phyloP scores from a whole-genome alignment of 2,113 vertebrate species.

The Bungarus multicinctus region DNA sequence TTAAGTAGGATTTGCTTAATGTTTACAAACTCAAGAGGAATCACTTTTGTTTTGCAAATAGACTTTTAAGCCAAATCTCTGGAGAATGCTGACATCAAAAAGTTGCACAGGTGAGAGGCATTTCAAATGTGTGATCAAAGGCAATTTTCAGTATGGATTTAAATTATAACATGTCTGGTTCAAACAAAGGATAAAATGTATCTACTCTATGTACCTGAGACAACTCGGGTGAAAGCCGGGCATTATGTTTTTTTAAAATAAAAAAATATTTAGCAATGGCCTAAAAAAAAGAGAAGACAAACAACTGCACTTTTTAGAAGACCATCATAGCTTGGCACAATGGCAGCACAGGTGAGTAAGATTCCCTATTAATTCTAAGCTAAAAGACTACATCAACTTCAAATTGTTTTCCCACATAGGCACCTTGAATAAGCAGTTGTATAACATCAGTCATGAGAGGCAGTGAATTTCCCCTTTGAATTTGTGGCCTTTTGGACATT shows the following conservation, averaged over 20 bases:
- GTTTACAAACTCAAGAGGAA: constrained; percentile 43
- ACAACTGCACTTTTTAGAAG: constrained; percentile 31
- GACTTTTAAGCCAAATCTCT: constrained; percentile 58
- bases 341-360: constrained; percentile 70
- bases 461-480: not conserved
- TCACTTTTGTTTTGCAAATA: constrained; percentile 50
- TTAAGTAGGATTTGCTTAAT: constrained; percentile 47
- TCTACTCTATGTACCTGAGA: constrained; percentile 45
- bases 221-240: not conserved
- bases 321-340: constrained; percentile 59
- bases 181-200: constrained; percentile 58
- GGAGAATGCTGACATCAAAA: constrained; percentile 56
- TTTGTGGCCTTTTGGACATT: not conserved
- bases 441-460: not conserved
- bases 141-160: constrained; percentile 50
- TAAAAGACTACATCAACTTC: constrained; percentile 78
- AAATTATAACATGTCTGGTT: constrained; percentile 55
- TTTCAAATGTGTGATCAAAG: constrained; percentile 62
- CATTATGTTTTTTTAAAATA: not conserved
- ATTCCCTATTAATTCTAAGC: constrained; percentile 73
- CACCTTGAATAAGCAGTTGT: constrained; percentile 5
- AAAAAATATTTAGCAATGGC: constrained; percentile 37
- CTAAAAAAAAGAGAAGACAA: constrained; percentile 41
- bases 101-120: constrained; percentile 56
- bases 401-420: constrained; percentile 64